These are phyloP conservation scores for Mesorhabditis sp. DNA, from an alignment of 2,888 invertebrate genomes.

Conservation along the genomic window DNA sequence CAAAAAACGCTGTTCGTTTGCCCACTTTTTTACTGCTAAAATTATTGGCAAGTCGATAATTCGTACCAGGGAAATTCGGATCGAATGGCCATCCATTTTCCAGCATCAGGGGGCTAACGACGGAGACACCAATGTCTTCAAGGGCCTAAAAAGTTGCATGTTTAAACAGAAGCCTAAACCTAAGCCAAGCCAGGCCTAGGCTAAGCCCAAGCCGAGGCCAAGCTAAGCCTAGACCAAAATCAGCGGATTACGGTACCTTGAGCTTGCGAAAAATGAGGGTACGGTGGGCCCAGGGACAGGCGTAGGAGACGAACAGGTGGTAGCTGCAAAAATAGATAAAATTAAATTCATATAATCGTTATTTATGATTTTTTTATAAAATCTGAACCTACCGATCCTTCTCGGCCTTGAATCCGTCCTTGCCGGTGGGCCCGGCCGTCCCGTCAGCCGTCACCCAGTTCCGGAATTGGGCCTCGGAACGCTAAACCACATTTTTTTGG, in stretches of 20 bases:
- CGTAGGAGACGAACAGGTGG: background rate
- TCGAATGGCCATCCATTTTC: slow-evolving; percentile 7
- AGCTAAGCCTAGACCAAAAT: background rate
- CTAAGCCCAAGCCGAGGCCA: background rate
- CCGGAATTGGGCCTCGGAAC: background rate
- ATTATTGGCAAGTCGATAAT: background rate
- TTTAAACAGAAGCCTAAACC: background rate
- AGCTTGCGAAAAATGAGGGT: slow-evolving; percentile 5
- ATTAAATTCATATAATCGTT: background rate
- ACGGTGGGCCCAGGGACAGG: slow-evolving; percentile 5
- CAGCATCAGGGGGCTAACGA: background rate
- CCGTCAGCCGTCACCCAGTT: slow-evolving; percentile 3
- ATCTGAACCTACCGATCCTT: background rate
- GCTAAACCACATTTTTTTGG: too few relatives aligned
- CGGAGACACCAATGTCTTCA: background rate
- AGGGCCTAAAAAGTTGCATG: too few relatives aligned
- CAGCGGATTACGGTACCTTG: background rate
- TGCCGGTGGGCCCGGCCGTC: background rate
- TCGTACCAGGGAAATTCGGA: background rate
- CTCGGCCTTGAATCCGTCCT: background rate
- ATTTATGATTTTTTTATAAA: too few relatives aligned
- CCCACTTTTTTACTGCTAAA: background rate
- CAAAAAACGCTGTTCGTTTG: too few relatives aligned
- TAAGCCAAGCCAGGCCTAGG: background rate
- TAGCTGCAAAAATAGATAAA: background rate